Evolutionary conservation across 2,888 invertebrate genomes (phyloP).

Genomic region (Rhodophaea formosa): DNA sequence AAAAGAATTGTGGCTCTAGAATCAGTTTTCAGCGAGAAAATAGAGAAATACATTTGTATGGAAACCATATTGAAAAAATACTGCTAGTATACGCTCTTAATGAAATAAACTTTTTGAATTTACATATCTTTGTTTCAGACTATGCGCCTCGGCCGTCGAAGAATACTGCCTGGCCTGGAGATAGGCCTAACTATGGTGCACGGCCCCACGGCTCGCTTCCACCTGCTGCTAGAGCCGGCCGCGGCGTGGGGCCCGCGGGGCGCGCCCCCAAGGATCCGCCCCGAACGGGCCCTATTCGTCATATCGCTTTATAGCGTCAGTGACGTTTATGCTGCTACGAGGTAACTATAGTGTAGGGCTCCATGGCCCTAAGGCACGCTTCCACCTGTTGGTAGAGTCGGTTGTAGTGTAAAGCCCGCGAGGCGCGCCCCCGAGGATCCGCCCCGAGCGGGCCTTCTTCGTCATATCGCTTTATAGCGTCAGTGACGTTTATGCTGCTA

Average conservation of each 20-base stretch:
- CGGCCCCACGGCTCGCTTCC: constrained; percentile 57
- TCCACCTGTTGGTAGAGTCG: constrained; percentile 57
- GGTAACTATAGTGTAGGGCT: constrained; percentile 45
- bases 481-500: constrained; percentile 44
- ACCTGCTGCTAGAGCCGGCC: constrained; percentile 53
- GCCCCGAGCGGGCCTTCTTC: constrained; percentile 56
- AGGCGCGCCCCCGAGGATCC: constrained; percentile 57
- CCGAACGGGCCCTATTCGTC: constrained; percentile 57
- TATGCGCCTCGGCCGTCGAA: constrained; percentile 48
- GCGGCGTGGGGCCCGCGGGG: constrained; percentile 60
- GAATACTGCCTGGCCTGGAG: constrained; percentile 59
- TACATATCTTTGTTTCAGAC: constrained; percentile 37
- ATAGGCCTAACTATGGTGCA: constrained; percentile 52
- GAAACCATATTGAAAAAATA: too few relatives aligned
- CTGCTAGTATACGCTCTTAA: too few relatives aligned
- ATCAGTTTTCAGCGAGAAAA: too few relatives aligned
- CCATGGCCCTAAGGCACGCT: constrained; percentile 55
- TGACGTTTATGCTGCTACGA: constrained; percentile 45
- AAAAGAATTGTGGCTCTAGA: too few relatives aligned
- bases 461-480: constrained; percentile 54
- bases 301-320: constrained; percentile 52
- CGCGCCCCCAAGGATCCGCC: constrained; percentile 52
- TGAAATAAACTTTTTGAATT: too few relatives aligned
- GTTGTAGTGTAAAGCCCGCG: constrained; percentile 53
- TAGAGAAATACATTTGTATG: too few relatives aligned